Evolutionary conservation across 2,888 invertebrate species (phyloP).

Genomic region (Catotricha subobsoleta): DNA sequence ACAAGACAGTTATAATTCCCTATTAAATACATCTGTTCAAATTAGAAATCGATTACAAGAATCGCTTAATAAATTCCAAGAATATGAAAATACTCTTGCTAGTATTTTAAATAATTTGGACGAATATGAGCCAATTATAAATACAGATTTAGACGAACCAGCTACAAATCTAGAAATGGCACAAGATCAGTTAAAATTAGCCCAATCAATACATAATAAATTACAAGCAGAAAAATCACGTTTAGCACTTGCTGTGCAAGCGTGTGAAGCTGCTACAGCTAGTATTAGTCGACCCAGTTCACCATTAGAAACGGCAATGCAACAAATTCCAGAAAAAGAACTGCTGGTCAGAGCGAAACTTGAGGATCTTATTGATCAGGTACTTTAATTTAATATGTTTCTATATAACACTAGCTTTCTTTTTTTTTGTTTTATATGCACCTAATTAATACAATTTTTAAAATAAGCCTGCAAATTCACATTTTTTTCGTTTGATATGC

Average conservation of each 20-base stretch:
- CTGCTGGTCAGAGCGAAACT: slow-evolving; percentile 65
- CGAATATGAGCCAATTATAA: slow-evolving; percentile 57
- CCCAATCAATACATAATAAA: slow-evolving; percentile 66
- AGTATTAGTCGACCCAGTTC: slow-evolving; percentile 81
- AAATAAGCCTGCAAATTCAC: too few species aligned
- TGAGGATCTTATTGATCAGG: slow-evolving; percentile 86
- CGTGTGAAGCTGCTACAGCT: slow-evolving; percentile 83
- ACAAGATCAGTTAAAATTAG: slow-evolving; percentile 51
- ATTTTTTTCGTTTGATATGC: too few species aligned
- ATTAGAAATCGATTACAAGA: slow-evolving; percentile 77
- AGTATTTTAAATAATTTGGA: slow-evolving; percentile 69
- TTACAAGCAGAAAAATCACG: slow-evolving; percentile 77
- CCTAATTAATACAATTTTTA: too few species aligned
- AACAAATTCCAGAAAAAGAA: slow-evolving; percentile 71
- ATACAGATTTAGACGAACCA: slow-evolving; percentile 52
- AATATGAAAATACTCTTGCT: slow-evolving; percentile 78
- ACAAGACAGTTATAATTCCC: slow-evolving; percentile 80
- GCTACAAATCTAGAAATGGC: slow-evolving; percentile 58
- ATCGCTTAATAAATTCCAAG: slow-evolving; percentile 78
- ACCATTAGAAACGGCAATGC: slow-evolving; percentile 68
- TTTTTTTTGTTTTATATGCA: slow-evolving; percentile 15
- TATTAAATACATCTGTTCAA: slow-evolving; percentile 75
- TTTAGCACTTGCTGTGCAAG: slow-evolving; percentile 71
- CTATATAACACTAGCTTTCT: slow-evolving; percentile 8
- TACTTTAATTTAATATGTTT: slow-evolving; percentile 23